phyloP scores from a whole-genome alignment of 2,113 vertebrate genomes.

The Dromiciops gliroides region DNA sequence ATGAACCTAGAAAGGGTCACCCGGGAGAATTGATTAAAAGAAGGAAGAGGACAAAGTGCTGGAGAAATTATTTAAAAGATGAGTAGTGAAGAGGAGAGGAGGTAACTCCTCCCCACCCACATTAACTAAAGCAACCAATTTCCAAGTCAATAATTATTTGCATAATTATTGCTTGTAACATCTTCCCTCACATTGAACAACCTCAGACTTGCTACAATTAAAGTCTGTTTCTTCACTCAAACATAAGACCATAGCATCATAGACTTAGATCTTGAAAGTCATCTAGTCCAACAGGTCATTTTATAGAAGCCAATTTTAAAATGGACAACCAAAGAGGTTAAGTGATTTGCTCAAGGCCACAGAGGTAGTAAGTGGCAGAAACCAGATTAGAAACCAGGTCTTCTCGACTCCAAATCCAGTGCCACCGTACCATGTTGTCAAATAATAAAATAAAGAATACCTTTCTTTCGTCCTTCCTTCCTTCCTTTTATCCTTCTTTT shows the following conservation, averaged over 20 bases:
- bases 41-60: background rate
- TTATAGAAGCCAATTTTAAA: background rate
- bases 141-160: background rate
- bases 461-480: background rate
- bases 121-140: background rate
- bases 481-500: background rate
- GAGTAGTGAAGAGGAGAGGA: background rate
- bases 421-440: background rate
- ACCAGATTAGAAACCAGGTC: background rate
- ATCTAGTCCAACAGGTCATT: background rate
- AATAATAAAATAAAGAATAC: background rate
- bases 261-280: background rate
- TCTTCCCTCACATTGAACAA: background rate
- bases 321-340: background rate
- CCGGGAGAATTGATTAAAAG: background rate
- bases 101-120: background rate
- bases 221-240: background rate
- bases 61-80: background rate
- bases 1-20: background rate
- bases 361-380: background rate
- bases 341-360: background rate
- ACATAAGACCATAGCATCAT: background rate
- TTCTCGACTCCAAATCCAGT: background rate
- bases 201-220: background rate
- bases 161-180: background rate